Evolutionary conservation across 92 coral and sea anemone genomes (phyloP).

Genomic region (Scolanthus callimorphus): DNA sequence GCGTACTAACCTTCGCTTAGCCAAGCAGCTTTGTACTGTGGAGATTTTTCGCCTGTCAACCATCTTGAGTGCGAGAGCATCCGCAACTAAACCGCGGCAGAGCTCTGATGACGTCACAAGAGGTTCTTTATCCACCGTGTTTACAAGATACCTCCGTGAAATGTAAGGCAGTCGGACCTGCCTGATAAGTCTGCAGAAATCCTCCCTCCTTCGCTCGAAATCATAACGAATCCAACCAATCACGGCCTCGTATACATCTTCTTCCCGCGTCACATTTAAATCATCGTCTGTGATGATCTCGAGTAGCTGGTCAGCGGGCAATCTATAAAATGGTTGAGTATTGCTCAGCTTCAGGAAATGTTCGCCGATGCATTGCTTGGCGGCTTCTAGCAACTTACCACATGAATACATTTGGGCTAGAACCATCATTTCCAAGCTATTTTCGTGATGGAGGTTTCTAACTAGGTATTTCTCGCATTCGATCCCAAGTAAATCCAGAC

Average conservation of each 20-base stretch:
- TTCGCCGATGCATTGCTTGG: conserved; percentile 52
- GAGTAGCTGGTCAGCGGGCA: conserved; percentile 50
- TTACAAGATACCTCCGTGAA: conserved; percentile 59
- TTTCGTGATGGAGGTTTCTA: conserved; percentile 50
- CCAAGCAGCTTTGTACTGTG: conserved; percentile 46
- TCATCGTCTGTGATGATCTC: conserved; percentile 80
- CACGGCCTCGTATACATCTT: conserved; percentile 71
- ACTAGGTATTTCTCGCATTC: conserved; percentile 65
- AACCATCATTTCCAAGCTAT: conserved; percentile 72
- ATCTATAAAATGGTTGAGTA: conserved; percentile 43
- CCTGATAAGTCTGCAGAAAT: conserved; percentile 44
- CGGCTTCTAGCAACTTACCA: conserved; percentile 52
- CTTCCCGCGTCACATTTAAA: conserved; percentile 68
- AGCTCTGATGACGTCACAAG: conserved; percentile 56
- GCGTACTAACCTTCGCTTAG: conserved; percentile 67
- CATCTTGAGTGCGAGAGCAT: conserved; percentile 66
- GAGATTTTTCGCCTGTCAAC: conserved; percentile 49
- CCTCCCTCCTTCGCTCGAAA: conserved; percentile 39
- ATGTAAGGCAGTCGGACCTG: conserved; percentile 76
- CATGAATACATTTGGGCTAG: conserved; percentile 62
- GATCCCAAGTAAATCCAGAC: conserved; percentile 45
- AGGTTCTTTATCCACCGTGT: conserved; percentile 65
- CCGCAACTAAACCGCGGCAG: conserved; percentile 61
- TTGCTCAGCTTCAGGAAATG: conserved; percentile 54
- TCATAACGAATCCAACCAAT: conserved; percentile 73